Percentiles rank a stretch among this genome's conserved stretches.
These are phyloP conservation scores for Rafetus swinhoei DNA, from an alignment of 2,113 vertebrate species.

Conservation along the genomic window DNA sequence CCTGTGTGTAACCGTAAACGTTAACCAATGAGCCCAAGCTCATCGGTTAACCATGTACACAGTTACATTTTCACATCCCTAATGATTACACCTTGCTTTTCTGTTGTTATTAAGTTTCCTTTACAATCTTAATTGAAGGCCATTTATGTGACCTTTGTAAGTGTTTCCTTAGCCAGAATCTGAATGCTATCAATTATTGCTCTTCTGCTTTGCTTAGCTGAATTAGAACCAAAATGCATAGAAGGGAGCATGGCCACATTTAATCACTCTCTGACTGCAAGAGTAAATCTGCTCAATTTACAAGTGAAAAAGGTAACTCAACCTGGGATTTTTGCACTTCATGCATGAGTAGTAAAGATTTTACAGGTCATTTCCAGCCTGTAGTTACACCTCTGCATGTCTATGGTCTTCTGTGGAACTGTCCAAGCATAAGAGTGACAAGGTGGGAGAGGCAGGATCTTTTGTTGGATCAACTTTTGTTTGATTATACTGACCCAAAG, in stretches of 20 bases:
- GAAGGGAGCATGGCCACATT: not conserved
- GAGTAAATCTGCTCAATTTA: not conserved
- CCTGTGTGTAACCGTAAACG: no score
- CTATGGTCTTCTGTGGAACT: not conserved
- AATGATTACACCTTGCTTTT: not conserved
- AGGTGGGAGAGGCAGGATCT: not conserved
- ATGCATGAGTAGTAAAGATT: not conserved
- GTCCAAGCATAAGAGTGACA: not conserved
- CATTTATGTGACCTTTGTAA: not conserved
- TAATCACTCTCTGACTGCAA: rapidly evolving
- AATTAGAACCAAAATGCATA: not conserved
- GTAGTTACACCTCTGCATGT: not conserved
- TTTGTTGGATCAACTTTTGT: not conserved
- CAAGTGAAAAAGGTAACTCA: not conserved
- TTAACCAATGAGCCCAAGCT: no score
- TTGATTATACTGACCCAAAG: not conserved
- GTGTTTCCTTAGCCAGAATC: not conserved
- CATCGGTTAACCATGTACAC: no score
- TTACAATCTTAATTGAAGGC: not conserved
- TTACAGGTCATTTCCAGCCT: not conserved
- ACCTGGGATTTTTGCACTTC: not conserved
- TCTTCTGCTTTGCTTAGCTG: not conserved
- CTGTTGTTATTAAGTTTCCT: not conserved
- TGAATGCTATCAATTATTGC: not conserved
- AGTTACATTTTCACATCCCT: no score